These are phyloP conservation scores for Slavum lentiscoides DNA, from an alignment of 2,888 invertebrate species.

Conservation along the genomic window DNA sequence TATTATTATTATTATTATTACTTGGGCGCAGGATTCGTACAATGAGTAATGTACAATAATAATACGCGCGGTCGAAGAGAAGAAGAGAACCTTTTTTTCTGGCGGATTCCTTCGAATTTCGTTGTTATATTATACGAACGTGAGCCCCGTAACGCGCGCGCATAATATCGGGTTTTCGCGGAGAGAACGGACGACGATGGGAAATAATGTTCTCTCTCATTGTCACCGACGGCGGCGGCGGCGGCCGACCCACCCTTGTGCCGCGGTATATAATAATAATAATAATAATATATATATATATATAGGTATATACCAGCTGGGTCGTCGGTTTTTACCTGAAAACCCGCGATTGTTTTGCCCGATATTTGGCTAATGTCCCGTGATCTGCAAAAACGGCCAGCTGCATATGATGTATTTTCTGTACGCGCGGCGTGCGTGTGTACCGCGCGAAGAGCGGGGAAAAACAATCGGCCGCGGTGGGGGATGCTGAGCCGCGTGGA, in stretches of 20 bases:
- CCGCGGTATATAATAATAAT: neutral
- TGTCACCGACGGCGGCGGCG: conserved; percentile 26
- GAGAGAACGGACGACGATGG: neutral
- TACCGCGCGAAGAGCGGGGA: conserved; percentile 2
- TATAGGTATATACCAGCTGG: conserved; percentile 15
- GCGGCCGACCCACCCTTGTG: conserved; percentile 13
- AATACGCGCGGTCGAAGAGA: neutral
- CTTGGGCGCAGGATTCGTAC: neutral
- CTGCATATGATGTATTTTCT: conserved; percentile 12
- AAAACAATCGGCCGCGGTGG: conserved; percentile 43
- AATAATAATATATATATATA: no score
- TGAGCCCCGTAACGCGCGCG: conserved; percentile 1
- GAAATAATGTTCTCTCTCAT: conserved; percentile 39
- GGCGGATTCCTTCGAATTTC: conserved; percentile 3
- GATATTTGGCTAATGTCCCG: conserved; percentile 54
- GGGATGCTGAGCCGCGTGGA: neutral
- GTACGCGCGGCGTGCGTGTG: neutral
- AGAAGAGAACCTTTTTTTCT: neutral
- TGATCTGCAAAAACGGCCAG: conserved; percentile 51
- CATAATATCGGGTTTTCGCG: conserved; percentile 31
- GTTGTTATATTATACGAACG: neutral
- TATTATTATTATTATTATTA: no score
- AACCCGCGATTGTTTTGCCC: conserved; percentile 52
- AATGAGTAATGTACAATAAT: conserved; percentile 35
- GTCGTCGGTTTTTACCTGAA: conserved; percentile 42